Base-by-base conservation (phyloP, 1,140 invertebrate genomes). In the Heliconius hermathena region DNA sequence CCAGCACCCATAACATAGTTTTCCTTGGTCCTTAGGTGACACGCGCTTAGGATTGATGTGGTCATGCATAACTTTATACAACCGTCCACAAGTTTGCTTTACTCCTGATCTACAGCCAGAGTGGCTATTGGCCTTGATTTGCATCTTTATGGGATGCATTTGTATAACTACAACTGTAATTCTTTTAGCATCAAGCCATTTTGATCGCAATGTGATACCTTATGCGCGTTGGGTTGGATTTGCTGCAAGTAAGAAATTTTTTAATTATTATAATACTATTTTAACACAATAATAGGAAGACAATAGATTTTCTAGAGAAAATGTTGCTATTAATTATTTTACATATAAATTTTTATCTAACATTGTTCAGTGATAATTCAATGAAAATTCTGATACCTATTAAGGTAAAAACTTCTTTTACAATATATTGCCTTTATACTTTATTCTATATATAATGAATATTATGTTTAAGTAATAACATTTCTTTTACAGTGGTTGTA, bases 111-210 rank as follows among this genome's bases (percentile, higher is more conserved):
- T 99, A 46, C 97, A 98, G 88, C 96, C 97, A 3, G 98, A 99
- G 95, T 99, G 98, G 98, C 94, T 98, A 22, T 92, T 99, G 71
- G 98, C 98, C 2, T 94, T 99, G 13, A 96, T 98, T 52, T 99
- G 98, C 90, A 99, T 99, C 87, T 97, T 99, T 85, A 96, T 98
- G 83, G 98, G 98, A 16, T 99, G 98, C 89, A 97, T 98, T 88
- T 98, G 98, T 88, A 98, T 99, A 75, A 98, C 98, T 1, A 97
- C 97, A 6, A 99, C 98, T 3, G 97, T 99, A 73, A 97, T 99
- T 84, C 93, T 99, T 16, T 93, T 99, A 29, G 97, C 97, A 18
- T 97, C 97, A 20, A 99, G 98, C 38, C 97, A 98, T 87, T 99
- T 98, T 97, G 98, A 98, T 92, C 95, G 97, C 73, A 97, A 98